Percentiles rank a stretch among this genome's conserved stretches.
These are phyloP conservation scores for Gymnocheta viridis DNA, from an alignment of 2,888 invertebrate species.

Conservation along the genomic window DNA sequence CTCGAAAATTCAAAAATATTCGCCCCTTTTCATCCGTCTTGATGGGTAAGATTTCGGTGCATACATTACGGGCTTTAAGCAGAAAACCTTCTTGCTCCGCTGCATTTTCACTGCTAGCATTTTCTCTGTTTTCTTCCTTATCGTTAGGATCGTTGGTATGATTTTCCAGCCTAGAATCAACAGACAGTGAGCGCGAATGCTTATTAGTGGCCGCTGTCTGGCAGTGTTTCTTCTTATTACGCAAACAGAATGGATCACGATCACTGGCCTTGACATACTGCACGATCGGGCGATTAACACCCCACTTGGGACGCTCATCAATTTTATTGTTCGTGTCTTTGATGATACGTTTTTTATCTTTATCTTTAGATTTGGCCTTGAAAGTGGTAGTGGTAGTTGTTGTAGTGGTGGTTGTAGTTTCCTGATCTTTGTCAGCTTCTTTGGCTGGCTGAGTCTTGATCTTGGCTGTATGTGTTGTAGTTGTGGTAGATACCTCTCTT, in stretches of 20 bases:
- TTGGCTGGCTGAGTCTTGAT: constrained; percentile 75
- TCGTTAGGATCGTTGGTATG: constrained; percentile 52
- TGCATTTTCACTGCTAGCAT: background rate
- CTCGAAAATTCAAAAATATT: constrained; percentile 81
- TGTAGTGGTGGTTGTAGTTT: constrained; percentile 74
- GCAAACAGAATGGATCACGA: constrained; percentile 90
- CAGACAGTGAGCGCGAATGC: constrained; percentile 83
- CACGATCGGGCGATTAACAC: constrained; percentile 89
- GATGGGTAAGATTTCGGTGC: constrained; percentile 82
- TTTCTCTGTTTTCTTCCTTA: constrained; percentile 48
- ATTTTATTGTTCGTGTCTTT: constrained; percentile 78
- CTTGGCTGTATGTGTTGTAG: constrained; percentile 81
- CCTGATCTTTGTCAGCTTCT: constrained; percentile 72
- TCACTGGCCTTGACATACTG: constrained; percentile 95
- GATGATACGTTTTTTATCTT: constrained; percentile 76
- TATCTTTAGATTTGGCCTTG: constrained; percentile 79
- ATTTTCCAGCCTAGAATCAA: constrained; percentile 78
- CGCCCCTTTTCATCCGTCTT: constrained; percentile 82
- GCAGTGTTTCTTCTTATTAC: constrained; percentile 83
- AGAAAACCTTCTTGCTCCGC: constrained; percentile 78
- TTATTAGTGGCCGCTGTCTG: constrained; percentile 82
- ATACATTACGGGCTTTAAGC: constrained; percentile 80
- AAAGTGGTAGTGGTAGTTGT: constrained; percentile 81
- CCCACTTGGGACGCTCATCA: constrained; percentile 88
- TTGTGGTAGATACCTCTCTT: constrained; percentile 81